Evolutionary conservation across 2,888 invertebrate species (phyloP).

Genomic region (Drosophila helvetica): DNA sequence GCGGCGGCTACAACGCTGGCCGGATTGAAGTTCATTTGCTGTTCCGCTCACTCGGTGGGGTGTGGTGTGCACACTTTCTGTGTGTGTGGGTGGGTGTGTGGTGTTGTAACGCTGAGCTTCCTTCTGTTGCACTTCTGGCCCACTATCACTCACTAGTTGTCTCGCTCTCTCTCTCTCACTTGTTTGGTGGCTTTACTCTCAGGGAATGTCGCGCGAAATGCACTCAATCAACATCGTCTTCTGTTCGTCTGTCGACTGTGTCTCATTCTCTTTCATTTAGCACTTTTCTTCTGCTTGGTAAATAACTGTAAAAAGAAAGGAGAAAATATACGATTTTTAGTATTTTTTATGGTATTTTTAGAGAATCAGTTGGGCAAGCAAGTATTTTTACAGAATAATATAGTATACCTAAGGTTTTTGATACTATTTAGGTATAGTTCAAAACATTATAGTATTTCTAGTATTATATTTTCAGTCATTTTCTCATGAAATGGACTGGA

Average conservation of each 20-base stretch:
- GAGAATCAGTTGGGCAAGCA: rapidly evolving
- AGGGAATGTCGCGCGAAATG: conserved; percentile 75
- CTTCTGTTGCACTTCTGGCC: conserved; percentile 11
- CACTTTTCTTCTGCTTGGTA: conserved; percentile 28
- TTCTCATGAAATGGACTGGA: too few relatives aligned
- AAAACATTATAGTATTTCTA: too few relatives aligned
- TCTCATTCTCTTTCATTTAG: conserved; percentile 50
- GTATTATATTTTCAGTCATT: too few relatives aligned
- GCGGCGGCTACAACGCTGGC: conserved; percentile 64
- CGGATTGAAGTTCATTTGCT: conserved; percentile 79
- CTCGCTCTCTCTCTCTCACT: conserved; percentile 1
- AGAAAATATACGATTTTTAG: not conserved
- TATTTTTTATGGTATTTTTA: not conserved
- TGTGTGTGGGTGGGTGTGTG: conserved; percentile 1
- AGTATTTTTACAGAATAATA: too few relatives aligned
- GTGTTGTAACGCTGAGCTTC: conserved; percentile 41
- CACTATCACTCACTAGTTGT: conserved; percentile 8
- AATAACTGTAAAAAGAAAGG: conserved; percentile 18
- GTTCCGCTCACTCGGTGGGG: conserved; percentile 1
- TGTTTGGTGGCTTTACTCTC: conserved; percentile 26
- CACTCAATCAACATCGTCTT: conserved; percentile 69
- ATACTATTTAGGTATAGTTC: too few relatives aligned
- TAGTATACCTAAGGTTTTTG: too few relatives aligned
- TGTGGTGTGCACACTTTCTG: not conserved
- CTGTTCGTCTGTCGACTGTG: conserved; percentile 42